phyloP scores from a whole-genome alignment of 2,797 vertebrate species.

The Sylvilagus floridanus region DNA sequence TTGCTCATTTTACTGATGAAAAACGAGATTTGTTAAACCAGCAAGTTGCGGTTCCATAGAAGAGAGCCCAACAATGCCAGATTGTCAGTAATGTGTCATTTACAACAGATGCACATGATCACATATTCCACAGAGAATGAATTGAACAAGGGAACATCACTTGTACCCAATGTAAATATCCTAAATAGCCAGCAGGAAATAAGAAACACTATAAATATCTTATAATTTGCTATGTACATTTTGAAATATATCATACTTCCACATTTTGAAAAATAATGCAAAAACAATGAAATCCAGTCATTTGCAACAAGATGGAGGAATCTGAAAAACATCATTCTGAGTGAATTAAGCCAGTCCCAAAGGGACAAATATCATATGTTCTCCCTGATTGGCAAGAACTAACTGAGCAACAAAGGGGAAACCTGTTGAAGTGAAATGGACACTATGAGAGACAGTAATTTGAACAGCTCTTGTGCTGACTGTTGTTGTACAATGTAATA shows the following conservation, averaged over 20 bases:
- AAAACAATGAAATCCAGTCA: too few species aligned
- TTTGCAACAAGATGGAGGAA: too few species aligned
- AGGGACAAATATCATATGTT: too few species aligned
- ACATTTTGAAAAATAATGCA: not conserved
- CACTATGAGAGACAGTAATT: too few species aligned
- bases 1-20: not conserved
- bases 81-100: rapidly evolving
- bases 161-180: not conserved
- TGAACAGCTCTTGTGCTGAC: too few species aligned
- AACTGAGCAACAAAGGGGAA: too few species aligned
- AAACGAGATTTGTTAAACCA: not conserved
- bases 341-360: too few species aligned
- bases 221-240: not conserved
- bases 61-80: not conserved
- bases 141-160: not conserved
- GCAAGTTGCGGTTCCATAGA: not conserved
- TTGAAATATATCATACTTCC: not conserved
- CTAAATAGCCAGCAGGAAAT: not conserved
- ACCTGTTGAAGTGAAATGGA: too few species aligned
- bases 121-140: not conserved
- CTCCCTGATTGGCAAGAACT: too few species aligned
- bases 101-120: too few species aligned
- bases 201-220: not conserved
- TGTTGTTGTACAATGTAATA: too few species aligned
- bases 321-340: too few species aligned